phyloP scores from a whole-genome alignment of 2,797 vertebrate species.

The Distichodus sexfasciatus region DNA sequence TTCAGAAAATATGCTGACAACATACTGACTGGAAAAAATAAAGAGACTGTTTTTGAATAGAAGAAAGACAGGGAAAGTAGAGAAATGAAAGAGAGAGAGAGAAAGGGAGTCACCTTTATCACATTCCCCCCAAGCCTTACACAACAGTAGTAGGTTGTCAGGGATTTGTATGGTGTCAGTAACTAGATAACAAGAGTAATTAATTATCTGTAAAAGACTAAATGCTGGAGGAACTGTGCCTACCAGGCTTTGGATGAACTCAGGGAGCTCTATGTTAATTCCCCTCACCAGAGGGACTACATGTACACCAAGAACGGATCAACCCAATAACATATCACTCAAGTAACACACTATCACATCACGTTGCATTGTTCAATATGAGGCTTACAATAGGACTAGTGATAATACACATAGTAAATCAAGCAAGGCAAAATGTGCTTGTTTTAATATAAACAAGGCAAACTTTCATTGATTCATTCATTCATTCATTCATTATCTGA shows the following conservation, averaged over 20 bases:
- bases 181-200: slow-evolving; percentile 50
- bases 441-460: too few species aligned
- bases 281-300: background rate
- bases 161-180: slow-evolving; percentile 12
- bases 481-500: too few species aligned
- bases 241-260: slow-evolving; percentile 15
- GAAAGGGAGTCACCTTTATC: slow-evolving; percentile 3
- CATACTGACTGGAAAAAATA: background rate
- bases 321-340: background rate
- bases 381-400: too few species aligned
- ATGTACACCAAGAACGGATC: background rate
- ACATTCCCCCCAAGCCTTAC: slow-evolving; percentile 1
- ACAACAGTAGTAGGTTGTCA: slow-evolving; percentile 5
- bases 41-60: background rate
- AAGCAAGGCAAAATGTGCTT: too few species aligned
- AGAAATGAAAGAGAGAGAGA: background rate
- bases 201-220: slow-evolving; percentile 44
- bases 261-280: slow-evolving; percentile 1
- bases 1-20: too few species aligned
- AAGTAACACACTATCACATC: too few species aligned
- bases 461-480: too few species aligned
- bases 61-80: background rate
- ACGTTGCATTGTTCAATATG: too few species aligned
- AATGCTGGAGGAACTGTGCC: slow-evolving; percentile 12
- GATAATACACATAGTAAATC: too few species aligned